Base-by-base conservation (phyloP, 2,888 invertebrate species). In the Sminthurides aquaticus region DNA sequence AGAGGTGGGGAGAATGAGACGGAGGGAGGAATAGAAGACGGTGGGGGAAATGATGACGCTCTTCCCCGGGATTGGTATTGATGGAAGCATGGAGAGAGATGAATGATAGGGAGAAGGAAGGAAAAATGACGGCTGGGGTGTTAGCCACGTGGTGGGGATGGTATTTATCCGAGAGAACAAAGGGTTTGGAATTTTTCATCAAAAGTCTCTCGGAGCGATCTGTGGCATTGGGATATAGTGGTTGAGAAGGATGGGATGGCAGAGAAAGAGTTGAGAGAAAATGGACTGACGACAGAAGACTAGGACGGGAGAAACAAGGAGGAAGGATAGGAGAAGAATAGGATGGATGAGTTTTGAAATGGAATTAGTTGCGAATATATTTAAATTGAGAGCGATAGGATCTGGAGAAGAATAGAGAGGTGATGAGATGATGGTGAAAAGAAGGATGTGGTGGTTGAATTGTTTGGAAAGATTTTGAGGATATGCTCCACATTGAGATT, bases 181-280 rank as follows among this genome's bases (percentile, higher is more conserved):
- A 60, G 28, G 60, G 1, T 28, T 25, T 20, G 62, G 62, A 62
- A 62, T 62, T 62, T 62, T 62, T 62, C 62, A 62, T 62, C 62
- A 62, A 62, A 54, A 56, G 34, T 25, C 56, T 56, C 24, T 43
- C 8, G 54, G 49, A 58, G 58, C 58, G 43, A 58, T 58, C 43
- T n/a, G n/a, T n/a, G n/a, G n/a, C n/a, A n/a, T n/a, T n/a, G n/a
- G n/a, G 43, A 34, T 5, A 34, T 15, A 34, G 43, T 15, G 43
- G 15, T 11, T 11, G 43, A 34, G 15, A 34, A 15, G 43, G 43
- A 34, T n/a, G 43, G 15, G 43, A 34, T 34, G 43, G 43, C 5
- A 15, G n/a, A 52, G n/a, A 5, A 11, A 52, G 54, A 52, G 54
- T 18, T 18, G 18, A 18, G 18, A 5, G 54, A 15, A n/a, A 24